A percentile compares a stretch with the other conserved stretches of the same genome.
Evolutionary conservation across 2,888 invertebrate species (phyloP).

Genomic region (Eulithis testata): DNA sequence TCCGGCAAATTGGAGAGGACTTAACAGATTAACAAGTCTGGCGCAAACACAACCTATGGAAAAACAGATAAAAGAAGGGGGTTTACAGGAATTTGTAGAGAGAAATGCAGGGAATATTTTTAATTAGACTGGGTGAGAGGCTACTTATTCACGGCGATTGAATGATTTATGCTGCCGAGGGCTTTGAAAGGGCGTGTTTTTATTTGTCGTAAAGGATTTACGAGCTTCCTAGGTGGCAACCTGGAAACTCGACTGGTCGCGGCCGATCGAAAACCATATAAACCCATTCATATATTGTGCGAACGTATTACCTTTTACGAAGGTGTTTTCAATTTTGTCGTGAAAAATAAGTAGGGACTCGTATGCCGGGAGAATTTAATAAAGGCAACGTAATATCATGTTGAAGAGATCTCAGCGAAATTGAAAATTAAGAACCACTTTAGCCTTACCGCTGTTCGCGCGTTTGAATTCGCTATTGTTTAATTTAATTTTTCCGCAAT

Average conservation of each 20-base stretch:
- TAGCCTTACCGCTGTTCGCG: constrained; percentile 47
- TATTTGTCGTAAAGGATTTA: constrained; percentile 80
- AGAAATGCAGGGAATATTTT: constrained; percentile 31
- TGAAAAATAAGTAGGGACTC: constrained; percentile 64
- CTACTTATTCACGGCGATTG: constrained; percentile 55
- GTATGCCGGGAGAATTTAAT: constrained; percentile 67
- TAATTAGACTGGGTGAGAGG: constrained; percentile 30
- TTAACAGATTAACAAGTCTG: constrained; percentile 42
- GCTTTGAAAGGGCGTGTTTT: constrained; percentile 65
- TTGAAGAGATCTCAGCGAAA: constrained; percentile 61
- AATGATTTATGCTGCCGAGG: constrained; percentile 70
- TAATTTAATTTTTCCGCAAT: constrained; percentile 46
- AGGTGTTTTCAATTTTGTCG: constrained; percentile 77
- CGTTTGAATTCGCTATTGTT: constrained; percentile 46
- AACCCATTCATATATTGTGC: constrained; percentile 77
- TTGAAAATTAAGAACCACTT: constrained; percentile 71
- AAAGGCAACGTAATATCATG: constrained; percentile 65
- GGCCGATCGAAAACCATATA: constrained; percentile 62
- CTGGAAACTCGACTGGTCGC: constrained; percentile 55
- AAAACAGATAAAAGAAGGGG: constrained; percentile 25
- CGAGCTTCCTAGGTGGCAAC: constrained; percentile 56
- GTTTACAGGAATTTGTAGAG: constrained; percentile 30
- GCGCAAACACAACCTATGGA: constrained; percentile 22
- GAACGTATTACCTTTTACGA: constrained; percentile 62
- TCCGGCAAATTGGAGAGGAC: constrained; percentile 37